These are phyloP conservation scores for Callipepla californica DNA, from an alignment of 2,113 vertebrate genomes.

Conservation along the genomic window DNA sequence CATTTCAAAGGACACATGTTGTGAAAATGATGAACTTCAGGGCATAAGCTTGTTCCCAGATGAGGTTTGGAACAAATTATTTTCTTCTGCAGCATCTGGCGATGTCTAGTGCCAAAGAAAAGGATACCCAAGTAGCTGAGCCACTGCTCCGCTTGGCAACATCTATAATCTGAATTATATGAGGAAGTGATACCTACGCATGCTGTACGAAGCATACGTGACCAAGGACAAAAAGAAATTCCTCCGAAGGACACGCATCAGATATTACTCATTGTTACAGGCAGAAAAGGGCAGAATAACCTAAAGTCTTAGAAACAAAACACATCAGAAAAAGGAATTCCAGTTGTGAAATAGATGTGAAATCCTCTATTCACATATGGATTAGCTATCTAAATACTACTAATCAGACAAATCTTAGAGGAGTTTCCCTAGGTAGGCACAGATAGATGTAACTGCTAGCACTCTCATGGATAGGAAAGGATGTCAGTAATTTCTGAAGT, in stretches of 20 bases:
- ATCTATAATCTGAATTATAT: background rate
- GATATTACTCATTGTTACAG: background rate
- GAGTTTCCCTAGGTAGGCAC: background rate
- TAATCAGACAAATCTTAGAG: background rate
- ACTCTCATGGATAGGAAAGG: background rate
- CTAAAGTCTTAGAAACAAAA: background rate
- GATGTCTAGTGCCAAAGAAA: background rate
- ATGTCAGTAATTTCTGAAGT: background rate
- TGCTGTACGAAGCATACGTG: background rate
- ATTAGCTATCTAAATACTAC: background rate
- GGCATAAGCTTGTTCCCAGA: slow-evolving; percentile 13
- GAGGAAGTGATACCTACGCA: background rate
- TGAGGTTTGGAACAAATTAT: slow-evolving; percentile 17
- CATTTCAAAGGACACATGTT: background rate
- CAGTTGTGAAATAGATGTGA: background rate
- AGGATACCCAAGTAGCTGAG: background rate
- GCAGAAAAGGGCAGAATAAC: background rate
- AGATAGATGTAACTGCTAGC: background rate
- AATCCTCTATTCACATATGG: accelerated
- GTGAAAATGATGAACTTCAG: background rate
- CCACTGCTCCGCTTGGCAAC: background rate
- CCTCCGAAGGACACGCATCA: background rate
- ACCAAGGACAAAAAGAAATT: background rate
- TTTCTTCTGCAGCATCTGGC: slow-evolving; percentile 12
- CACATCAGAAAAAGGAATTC: background rate